phyloP scores from a whole-genome alignment of 2,888 invertebrate species.

The Leptopterna dolabrata region DNA sequence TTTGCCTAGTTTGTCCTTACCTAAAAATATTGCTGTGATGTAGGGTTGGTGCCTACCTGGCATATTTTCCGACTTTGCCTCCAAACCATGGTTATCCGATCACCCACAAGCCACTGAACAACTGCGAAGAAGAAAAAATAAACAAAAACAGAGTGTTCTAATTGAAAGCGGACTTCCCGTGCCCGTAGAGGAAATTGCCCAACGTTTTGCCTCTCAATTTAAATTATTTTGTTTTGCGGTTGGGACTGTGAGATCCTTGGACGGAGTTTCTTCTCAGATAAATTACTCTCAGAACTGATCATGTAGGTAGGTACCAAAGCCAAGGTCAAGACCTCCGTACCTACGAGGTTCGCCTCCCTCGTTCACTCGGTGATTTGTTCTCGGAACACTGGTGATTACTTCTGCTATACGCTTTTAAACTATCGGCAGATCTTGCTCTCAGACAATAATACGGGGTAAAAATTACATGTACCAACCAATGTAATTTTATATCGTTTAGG shows the following conservation, averaged over 20 bases:
- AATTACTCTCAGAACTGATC: neutral
- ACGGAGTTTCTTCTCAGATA: neutral
- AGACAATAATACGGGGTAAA: no score
- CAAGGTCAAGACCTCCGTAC: neutral
- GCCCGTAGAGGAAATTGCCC: neutral
- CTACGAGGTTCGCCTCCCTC: neutral
- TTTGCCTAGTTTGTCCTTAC: no score
- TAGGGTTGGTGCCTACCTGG: no score
- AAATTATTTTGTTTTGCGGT: slow-evolving; percentile 13
- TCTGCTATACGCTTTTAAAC: neutral
- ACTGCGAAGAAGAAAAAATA: neutral
- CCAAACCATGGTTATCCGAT: no score
- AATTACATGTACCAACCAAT: no score
- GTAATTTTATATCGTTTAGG: no score
- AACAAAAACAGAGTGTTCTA: neutral
- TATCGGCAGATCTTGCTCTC: neutral
- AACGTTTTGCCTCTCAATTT: neutral
- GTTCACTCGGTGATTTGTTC: neutral
- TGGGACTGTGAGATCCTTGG: neutral
- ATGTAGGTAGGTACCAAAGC: neutral
- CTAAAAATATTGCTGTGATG: no score
- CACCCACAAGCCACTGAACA: no score
- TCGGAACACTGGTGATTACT: neutral
- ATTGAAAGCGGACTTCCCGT: neutral
- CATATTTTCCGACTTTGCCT: no score